Evolutionary conservation across 2,888 invertebrate species (phyloP).

Genomic region (Axea sp.): DNA sequence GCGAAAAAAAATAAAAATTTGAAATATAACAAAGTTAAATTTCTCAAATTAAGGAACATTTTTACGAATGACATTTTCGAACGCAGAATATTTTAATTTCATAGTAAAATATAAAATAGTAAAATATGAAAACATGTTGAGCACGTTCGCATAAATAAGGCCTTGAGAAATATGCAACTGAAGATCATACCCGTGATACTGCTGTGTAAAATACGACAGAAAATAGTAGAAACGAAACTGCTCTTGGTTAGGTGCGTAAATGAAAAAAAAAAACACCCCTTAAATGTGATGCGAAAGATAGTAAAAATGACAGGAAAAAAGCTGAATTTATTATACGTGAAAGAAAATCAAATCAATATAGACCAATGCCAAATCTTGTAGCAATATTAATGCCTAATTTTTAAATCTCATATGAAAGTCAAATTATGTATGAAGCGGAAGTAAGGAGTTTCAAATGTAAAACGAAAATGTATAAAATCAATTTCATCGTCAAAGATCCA

Average conservation of each 20-base stretch:
- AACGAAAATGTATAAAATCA: constrained; percentile 26
- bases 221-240: constrained; percentile 75
- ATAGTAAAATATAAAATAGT: constrained; percentile 17
- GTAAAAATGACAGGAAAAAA: constrained; percentile 35
- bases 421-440: constrained; percentile 13
- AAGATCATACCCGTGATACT: constrained; percentile 69
- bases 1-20: no score
- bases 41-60: no score
- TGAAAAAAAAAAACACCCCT: constrained; percentile 51
- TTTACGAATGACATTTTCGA: no score
- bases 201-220: constrained; percentile 75
- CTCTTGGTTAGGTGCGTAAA: constrained; percentile 60
- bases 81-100: constrained; percentile 2
- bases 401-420: constrained; percentile 41
- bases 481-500: constrained; percentile 1
- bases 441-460: constrained; percentile 17
- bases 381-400: constrained; percentile 20
- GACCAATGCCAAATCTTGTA: constrained; percentile 42
- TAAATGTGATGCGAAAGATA: constrained; percentile 45
- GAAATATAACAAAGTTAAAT: no score
- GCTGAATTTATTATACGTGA: constrained; percentile 20
- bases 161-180: constrained; percentile 71
- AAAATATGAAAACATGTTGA: constrained; percentile 17
- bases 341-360: constrained; percentile 22
- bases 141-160: constrained; percentile 22